Conservation (phyloP, 1,140 invertebrate species). For the Campoletis sonorensis region DNA sequence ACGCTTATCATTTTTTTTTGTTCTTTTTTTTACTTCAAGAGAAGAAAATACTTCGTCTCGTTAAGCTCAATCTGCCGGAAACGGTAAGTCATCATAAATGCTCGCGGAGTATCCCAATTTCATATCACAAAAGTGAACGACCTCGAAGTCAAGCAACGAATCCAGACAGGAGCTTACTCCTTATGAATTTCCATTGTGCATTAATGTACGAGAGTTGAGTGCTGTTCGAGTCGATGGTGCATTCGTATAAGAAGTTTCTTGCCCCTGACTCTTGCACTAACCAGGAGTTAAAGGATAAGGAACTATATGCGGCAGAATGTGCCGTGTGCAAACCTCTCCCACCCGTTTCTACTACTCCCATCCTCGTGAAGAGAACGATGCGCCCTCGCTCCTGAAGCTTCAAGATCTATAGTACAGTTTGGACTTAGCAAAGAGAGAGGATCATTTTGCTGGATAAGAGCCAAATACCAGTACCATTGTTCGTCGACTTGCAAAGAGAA, state of each 20-base stretch:
- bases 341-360: background rate
- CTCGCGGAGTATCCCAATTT: background rate
- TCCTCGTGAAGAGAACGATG: background rate
- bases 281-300: background rate
- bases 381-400: background rate
- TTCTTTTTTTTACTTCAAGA: too few species aligned
- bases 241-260: slow-evolving; percentile 59
- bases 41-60: too few species aligned
- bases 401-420: slow-evolving; percentile 13
- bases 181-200: slow-evolving; percentile 66
- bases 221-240: slow-evolving; percentile 57
- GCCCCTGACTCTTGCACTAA: slow-evolving; percentile 3
- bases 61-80: background rate
- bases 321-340: background rate
- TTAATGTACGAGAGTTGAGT: slow-evolving; percentile 61
- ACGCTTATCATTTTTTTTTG: too few species aligned
- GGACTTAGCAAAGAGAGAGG: background rate
- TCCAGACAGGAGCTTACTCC: background rate
- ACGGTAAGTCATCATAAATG: background rate
- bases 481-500: slow-evolving; percentile 32
- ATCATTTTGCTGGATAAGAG: slow-evolving; percentile 55
- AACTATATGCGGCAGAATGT: background rate
- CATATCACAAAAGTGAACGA: background rate
- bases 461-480: slow-evolving; percentile 62
- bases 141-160: slow-evolving; percentile 14